These are phyloP conservation scores for Aplodontia rufa DNA, from an alignment of 2,113 vertebrate genomes.

Conservation along the genomic window DNA sequence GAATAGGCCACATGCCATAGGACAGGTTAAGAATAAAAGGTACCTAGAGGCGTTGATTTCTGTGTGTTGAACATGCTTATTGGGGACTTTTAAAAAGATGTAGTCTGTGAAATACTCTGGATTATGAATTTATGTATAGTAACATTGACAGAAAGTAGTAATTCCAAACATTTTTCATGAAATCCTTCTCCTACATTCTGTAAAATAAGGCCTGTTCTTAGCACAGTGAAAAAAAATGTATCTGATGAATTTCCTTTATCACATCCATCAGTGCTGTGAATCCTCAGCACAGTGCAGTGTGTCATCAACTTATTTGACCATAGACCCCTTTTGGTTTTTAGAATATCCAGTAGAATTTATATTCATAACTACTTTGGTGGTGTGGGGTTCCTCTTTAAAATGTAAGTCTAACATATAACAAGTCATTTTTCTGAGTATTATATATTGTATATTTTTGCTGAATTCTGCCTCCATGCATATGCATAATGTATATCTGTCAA, in stretches of 20 bases:
- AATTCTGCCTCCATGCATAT: not conserved
- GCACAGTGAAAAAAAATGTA: not conserved
- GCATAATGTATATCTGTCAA: slow-evolving; percentile 10
- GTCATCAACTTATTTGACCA: not conserved
- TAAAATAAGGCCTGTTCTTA: slow-evolving; percentile 13
- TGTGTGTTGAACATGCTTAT: not conserved
- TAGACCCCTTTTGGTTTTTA: not conserved
- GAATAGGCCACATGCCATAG: not conserved
- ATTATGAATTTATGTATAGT: not conserved
- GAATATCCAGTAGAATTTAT: not conserved
- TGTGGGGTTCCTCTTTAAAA: not conserved
- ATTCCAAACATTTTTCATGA: slow-evolving; percentile 6
- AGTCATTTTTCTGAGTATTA: not conserved
- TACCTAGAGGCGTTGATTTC: not conserved
- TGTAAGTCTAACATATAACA: not conserved
- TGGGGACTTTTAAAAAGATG: not conserved
- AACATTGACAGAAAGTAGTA: not conserved
- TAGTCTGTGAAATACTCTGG: not conserved
- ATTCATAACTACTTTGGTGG: not conserved
- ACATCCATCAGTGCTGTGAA: not conserved
- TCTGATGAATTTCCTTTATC: slow-evolving; percentile 35
- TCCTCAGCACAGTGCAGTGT: not conserved
- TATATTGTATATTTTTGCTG: slow-evolving; percentile 8
- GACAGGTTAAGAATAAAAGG: not conserved
- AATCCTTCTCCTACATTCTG: not conserved